Percentiles rank a stretch among this genome's conserved stretches.
Evolutionary conservation across 2,888 invertebrate genomes (phyloP).

Genomic region (Agonum fuliginosum): DNA sequence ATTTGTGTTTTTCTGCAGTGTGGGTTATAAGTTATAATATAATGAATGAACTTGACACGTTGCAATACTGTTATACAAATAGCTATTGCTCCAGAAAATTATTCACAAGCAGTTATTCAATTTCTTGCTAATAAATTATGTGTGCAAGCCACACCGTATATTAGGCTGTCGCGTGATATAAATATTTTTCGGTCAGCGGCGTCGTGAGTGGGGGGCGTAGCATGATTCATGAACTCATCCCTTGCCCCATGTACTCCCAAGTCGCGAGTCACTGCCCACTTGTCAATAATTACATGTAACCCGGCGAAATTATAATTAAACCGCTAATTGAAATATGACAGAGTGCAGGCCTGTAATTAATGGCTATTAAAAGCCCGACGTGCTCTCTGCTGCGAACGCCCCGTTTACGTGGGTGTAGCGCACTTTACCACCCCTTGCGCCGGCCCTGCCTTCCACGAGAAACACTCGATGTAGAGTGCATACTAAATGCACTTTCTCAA

Average conservation of each 20-base stretch:
- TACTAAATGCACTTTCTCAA: slow-evolving; percentile 9
- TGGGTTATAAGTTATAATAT: too few relatives aligned
- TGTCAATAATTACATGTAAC: slow-evolving; percentile 57
- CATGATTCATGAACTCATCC: not conserved
- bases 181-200: not conserved
- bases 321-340: slow-evolving; percentile 58
- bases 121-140: not conserved
- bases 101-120: not conserved
- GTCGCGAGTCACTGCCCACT: slow-evolving; percentile 37
- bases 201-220: not conserved
- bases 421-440: slow-evolving; percentile 30
- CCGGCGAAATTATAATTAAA: slow-evolving; percentile 59
- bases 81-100: too few relatives aligned
- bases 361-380: slow-evolving; percentile 43
- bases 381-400: slow-evolving; percentile 5
- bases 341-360: slow-evolving; percentile 57
- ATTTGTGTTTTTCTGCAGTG: too few relatives aligned
- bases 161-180: slow-evolving; percentile 3
- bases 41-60: too few relatives aligned
- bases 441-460: slow-evolving; percentile 10
- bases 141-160: not conserved
- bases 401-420: slow-evolving; percentile 42
- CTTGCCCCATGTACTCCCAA: not conserved
- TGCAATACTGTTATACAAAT: too few relatives aligned
- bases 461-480: slow-evolving; percentile 20